A percentile compares a stretch with the other conserved stretches of the same genome.
These are phyloP conservation scores for Apotomis turbidana DNA, from an alignment of 2,888 invertebrate species.

Conservation along the genomic window DNA sequence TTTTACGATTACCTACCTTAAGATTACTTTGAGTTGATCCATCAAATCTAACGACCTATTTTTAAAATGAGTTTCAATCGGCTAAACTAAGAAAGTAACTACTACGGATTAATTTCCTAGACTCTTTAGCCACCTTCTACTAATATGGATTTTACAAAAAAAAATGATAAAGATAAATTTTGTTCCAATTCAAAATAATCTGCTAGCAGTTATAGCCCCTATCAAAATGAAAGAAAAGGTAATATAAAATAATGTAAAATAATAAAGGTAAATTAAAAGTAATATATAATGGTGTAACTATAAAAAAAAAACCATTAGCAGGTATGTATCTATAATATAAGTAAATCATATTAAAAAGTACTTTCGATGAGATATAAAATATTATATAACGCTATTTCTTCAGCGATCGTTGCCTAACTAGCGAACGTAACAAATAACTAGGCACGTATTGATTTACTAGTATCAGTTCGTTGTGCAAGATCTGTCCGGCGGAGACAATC, in stretches of 20 bases:
- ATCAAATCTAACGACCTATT: not conserved
- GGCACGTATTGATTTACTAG: slow-evolving; percentile 53
- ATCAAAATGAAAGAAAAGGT: too few relatives aligned
- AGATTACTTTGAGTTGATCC: not conserved
- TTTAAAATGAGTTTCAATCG: not conserved
- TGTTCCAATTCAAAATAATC: too few relatives aligned
- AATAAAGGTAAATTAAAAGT: too few relatives aligned
- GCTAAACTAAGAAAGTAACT: not conserved
- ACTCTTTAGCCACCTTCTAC: too few relatives aligned
- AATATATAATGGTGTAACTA: too few relatives aligned
- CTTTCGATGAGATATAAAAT: slow-evolving; percentile 22
- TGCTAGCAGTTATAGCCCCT: too few relatives aligned
- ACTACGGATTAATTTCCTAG: too few relatives aligned
- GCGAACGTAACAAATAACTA: slow-evolving; percentile 41
- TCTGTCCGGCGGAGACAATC: slow-evolving; percentile 52
- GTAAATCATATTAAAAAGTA: not conserved
- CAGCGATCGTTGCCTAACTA: slow-evolving; percentile 26
- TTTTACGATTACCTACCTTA: slow-evolving; percentile 1
- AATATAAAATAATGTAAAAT: too few relatives aligned
- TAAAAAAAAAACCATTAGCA: not conserved
- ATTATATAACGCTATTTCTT: slow-evolving; percentile 22
- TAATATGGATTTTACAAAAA: too few relatives aligned
- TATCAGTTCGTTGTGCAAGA: slow-evolving; percentile 58
- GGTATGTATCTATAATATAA: not conserved
- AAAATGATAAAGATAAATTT: too few relatives aligned